Evolutionary conservation across 2,888 invertebrate species (phyloP).

Genomic region (Lasius platythorax): DNA sequence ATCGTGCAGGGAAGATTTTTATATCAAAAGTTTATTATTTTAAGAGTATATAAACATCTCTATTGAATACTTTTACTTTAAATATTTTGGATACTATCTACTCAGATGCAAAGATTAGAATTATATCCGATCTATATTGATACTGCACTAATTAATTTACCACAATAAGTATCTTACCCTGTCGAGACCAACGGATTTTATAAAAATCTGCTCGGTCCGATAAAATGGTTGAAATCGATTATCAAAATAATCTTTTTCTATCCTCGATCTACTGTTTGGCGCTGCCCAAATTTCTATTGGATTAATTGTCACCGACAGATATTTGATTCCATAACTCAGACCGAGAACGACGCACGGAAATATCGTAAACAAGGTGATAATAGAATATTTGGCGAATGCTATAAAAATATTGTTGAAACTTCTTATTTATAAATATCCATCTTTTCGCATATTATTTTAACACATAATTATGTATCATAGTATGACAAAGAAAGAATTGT

Average conservation of each 20-base stretch:
- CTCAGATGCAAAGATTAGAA: neutral
- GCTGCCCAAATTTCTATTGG: slow-evolving; percentile 98
- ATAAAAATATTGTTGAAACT: slow-evolving; percentile 50
- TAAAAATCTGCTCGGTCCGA: slow-evolving; percentile 95
- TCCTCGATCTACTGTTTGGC: slow-evolving; percentile 92
- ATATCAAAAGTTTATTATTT: neutral
- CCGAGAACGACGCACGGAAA: slow-evolving; percentile 88
- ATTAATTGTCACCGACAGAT: slow-evolving; percentile 92
- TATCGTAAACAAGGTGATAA: slow-evolving; percentile 89
- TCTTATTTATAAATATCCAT: slow-evolving; percentile 26
- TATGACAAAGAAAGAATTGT: neutral
- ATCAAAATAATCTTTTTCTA: slow-evolving; percentile 96
- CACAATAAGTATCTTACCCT: slow-evolving; percentile 81
- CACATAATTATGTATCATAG: neutral
- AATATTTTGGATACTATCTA: neutral
- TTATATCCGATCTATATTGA: neutral
- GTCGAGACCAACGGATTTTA: slow-evolving; percentile 89
- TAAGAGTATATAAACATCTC: neutral
- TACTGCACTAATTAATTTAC: neutral
- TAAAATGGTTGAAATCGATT: slow-evolving; percentile 95
- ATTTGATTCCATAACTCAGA: slow-evolving; percentile 90
- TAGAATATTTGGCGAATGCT: slow-evolving; percentile 90
- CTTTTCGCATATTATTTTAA: neutral
- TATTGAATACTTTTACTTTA: neutral
- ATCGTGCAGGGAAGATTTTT: neutral